Evolutionary conservation across 2,888 invertebrate species (phyloP).

Genomic region (Schrankia costaestrigalis): DNA sequence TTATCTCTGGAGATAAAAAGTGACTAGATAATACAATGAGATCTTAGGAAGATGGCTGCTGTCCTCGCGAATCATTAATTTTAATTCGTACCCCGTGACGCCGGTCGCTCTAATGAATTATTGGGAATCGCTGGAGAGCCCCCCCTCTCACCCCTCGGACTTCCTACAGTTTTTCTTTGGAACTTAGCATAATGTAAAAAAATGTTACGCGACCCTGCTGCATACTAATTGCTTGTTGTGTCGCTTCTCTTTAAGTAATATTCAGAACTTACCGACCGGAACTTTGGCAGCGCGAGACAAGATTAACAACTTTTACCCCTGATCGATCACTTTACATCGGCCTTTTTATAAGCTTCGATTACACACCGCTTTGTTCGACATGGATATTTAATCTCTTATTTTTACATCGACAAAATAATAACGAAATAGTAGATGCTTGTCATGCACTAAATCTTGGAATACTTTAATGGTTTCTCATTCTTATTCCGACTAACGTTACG

Average conservation of each 20-base stretch:
- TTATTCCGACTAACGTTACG: slow-evolving; percentile 63
- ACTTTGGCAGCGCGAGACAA: slow-evolving; percentile 61
- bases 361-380: slow-evolving; percentile 49
- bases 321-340: slow-evolving; percentile 70
- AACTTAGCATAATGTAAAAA: slow-evolving; percentile 79
- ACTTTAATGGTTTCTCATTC: slow-evolving; percentile 69
- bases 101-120: slow-evolving; percentile 77
- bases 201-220: slow-evolving; percentile 71
- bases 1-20: slow-evolving; percentile 72
- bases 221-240: slow-evolving; percentile 80
- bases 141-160: slow-evolving; percentile 55
- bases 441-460: slow-evolving; percentile 62
- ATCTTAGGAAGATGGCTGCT: slow-evolving; percentile 61
- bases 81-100: slow-evolving; percentile 78
- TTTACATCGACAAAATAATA: slow-evolving; percentile 38
- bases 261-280: slow-evolving; percentile 60
- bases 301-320: slow-evolving; percentile 74
- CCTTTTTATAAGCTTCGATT: slow-evolving; percentile 59
- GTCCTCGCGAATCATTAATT: slow-evolving; percentile 78
- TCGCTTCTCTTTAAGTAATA: slow-evolving; percentile 59
- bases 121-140: slow-evolving; percentile 72
- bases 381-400: slow-evolving; percentile 42
- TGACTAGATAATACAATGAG: slow-evolving; percentile 68
- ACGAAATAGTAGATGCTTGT: slow-evolving; percentile 49
- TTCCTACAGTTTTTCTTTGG: slow-evolving; percentile 70